Base-by-base conservation (phyloP, 2,888 invertebrate species). In the Bimastos eiseni region DNA sequence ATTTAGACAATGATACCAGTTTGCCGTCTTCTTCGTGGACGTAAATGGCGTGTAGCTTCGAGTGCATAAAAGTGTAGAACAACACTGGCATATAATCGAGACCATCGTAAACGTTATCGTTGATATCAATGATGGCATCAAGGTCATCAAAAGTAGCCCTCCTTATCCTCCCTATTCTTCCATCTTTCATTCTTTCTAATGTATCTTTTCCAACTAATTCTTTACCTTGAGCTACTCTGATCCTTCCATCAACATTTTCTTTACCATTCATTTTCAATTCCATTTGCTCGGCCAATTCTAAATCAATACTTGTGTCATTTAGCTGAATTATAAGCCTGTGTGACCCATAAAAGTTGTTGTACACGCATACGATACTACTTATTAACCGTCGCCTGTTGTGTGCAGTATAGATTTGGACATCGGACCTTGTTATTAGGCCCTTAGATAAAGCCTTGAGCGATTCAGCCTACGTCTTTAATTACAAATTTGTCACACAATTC, bases 1-100 rank as follows among this genome's bases (percentile, higher is more conserved):
- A 70, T n/a, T 0, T n/a, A 70, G 49, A 49, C 21, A 49, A 49
- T 24, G 21, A 34, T 86, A 86, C 86, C 86, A 37, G 36, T 34
- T 86, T 86, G 8, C 36, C 86, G 24, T 86, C 37, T 86, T 86
- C 86, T 36, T 86, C 86, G 86, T 34, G 24, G 36, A 86, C 37
- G 86, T 86, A 86, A 34, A 86, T 34, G 37, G 24, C 34, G 86
- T 86, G 86, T 86, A 86, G 86, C 86, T 36, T 86, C 24, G 86
- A 86, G 37, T 86, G 86, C 86, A 86, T 86, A 33, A 86, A 86
- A 1, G 34, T 34, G 86, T 86, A 37, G 86, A 86, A 86, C 8
- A 86, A 36, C 21, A 36, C 15, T 11, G 34, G 86, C 36, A 86
- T 36, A 17, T 86, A 86, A 86, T 86, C 86, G 8, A 86, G 8